phyloP scores from a whole-genome alignment of 2,113 vertebrate genomes.

The Crotalus viridis region DNA sequence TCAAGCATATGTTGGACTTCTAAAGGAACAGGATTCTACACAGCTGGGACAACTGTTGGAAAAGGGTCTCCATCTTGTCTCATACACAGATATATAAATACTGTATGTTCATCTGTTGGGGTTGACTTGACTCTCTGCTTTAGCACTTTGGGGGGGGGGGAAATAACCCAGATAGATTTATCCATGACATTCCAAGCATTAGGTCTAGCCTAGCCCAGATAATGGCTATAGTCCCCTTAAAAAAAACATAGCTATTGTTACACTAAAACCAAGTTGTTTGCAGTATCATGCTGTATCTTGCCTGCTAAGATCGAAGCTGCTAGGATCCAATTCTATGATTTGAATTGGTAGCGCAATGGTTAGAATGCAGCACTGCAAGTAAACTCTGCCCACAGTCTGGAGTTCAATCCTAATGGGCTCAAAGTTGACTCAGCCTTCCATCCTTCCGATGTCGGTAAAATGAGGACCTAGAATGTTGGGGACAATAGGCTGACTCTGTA shows the following conservation, averaged over 20 bases:
- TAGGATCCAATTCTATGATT: not conserved
- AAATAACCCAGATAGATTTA: not conserved
- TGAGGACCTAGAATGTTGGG: not conserved
- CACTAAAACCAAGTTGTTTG: not conserved
- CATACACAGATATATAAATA: not conserved
- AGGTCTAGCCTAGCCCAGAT: not conserved
- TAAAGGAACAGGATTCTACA: not conserved
- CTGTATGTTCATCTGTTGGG: not conserved
- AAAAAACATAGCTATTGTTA: not conserved
- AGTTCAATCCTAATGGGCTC: not conserved
- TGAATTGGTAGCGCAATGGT: not conserved
- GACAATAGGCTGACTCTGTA: not conserved
- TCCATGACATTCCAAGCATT: not conserved
- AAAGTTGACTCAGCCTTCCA: not conserved
- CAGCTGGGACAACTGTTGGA: not conserved
- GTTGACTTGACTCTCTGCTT: not conserved
- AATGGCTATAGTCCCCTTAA: not conserved
- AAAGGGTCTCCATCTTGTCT: not conserved
- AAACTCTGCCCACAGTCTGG: not conserved
- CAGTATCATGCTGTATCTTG: not conserved
- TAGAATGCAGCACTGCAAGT: not conserved
- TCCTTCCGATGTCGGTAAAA: not conserved
- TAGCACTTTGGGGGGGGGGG: not conserved
- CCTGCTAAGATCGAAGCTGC: not conserved
- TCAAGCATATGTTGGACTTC: not conserved